Evolutionary conservation across 2,113 vertebrate genomes (phyloP).

Genomic region (Sceloporus undulatus): DNA sequence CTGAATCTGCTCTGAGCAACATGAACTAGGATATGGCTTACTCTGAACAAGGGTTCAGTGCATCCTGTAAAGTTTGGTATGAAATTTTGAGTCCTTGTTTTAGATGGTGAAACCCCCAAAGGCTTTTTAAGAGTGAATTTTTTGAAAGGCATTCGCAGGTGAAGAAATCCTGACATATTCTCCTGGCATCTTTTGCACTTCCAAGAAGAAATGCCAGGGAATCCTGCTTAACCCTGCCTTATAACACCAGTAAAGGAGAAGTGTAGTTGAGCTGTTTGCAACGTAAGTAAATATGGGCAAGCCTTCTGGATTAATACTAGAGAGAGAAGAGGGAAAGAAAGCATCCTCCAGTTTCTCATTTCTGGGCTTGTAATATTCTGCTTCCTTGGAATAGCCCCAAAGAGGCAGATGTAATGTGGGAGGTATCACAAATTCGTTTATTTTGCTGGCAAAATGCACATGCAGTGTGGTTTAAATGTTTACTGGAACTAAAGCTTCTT

Average conservation of each 20-base stretch:
- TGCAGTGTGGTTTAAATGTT: background rate
- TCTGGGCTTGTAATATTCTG: background rate
- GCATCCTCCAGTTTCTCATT: background rate
- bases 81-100: background rate
- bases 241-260: background rate
- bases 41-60: background rate
- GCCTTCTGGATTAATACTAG: background rate
- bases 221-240: background rate
- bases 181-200: background rate
- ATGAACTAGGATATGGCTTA: background rate
- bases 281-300: background rate
- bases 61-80: background rate
- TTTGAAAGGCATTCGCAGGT: background rate
- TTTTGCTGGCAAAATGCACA: conserved; percentile 14
- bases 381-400: background rate
- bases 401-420: conserved; percentile 10
- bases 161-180: background rate
- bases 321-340: background rate
- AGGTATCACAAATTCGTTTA: background rate
- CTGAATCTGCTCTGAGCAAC: background rate
- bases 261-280: conserved; percentile 14
- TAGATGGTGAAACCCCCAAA: background rate
- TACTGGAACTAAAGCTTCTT: background rate
- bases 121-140: background rate
- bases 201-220: background rate